These are phyloP conservation scores for Ditula angustiorana DNA, from an alignment of 2,888 invertebrate species.

Conservation along the genomic window DNA sequence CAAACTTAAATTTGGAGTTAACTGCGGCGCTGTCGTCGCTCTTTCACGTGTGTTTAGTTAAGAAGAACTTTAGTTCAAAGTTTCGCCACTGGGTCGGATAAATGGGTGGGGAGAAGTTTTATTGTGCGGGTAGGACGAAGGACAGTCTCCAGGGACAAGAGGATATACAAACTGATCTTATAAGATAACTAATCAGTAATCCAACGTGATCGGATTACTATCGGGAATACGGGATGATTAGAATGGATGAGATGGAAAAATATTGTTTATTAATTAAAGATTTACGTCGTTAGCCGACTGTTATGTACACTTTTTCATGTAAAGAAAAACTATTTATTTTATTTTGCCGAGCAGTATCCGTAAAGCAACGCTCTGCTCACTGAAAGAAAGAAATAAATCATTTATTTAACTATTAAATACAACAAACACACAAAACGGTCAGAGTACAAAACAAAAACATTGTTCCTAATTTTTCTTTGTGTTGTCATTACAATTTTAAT, in stretches of 20 bases:
- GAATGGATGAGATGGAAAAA: background rate
- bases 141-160: background rate
- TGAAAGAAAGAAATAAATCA: too few relatives aligned
- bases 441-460: too few relatives aligned
- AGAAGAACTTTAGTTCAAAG: background rate
- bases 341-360: too few relatives aligned
- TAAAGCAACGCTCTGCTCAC: too few relatives aligned
- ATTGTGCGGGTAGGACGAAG: background rate
- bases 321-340: too few relatives aligned
- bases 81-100: background rate
- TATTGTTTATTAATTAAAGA: too few relatives aligned
- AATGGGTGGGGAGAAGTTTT: constrained; percentile 1
- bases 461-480: too few relatives aligned
- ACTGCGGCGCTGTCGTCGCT: background rate
- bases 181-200: constrained; percentile 29
- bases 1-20: background rate
- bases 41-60: background rate
- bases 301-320: too few relatives aligned
- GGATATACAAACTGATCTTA: constrained; percentile 22
- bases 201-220: constrained; percentile 25
- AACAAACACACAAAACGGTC: too few relatives aligned
- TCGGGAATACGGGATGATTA: background rate
- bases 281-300: too few relatives aligned
- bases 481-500: too few relatives aligned
- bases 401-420: too few relatives aligned